These are phyloP conservation scores for Metopolophium dirhodum DNA, from an alignment of 1,140 invertebrate genomes.

Conservation along the genomic window DNA sequence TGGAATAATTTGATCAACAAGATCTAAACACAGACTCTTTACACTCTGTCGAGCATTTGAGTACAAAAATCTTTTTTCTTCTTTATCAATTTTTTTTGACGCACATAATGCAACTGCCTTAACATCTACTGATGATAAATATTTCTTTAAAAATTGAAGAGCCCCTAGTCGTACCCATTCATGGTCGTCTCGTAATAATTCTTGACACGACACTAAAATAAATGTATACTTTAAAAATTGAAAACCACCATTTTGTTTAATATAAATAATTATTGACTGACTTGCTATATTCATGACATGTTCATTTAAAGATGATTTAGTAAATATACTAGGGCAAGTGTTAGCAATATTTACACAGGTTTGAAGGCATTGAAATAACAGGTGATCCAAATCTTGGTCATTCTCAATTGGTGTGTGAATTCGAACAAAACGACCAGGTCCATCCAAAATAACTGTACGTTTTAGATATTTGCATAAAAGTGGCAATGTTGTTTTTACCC, in stretches of 20 bases:
- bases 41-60: conserved; percentile 51
- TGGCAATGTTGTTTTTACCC: conserved; percentile 68
- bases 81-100: conserved; percentile 31
- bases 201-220: conserved; percentile 65
- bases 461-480: conserved; percentile 66
- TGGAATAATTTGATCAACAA: conserved; percentile 63
- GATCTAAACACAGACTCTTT: conserved; percentile 60
- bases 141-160: conserved; percentile 75
- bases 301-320: conserved; percentile 64
- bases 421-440: conserved; percentile 63
- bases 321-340: conserved; percentile 67
- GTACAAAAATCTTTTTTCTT: conserved; percentile 31
- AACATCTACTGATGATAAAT: conserved; percentile 71
- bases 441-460: conserved; percentile 59
- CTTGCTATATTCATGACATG: conserved; percentile 66
- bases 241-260: not conserved
- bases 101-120: conserved; percentile 66
- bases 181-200: conserved; percentile 70
- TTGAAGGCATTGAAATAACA: conserved; percentile 75
- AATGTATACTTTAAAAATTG: not conserved
- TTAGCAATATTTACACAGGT: conserved; percentile 70
- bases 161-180: conserved; percentile 78
- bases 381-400: conserved; percentile 68
- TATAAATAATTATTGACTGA: conserved; percentile 60
- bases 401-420: conserved; percentile 59